Evolutionary conservation across 2,797 vertebrate genomes (phyloP).

Genomic region (Oreortyx pictus): DNA sequence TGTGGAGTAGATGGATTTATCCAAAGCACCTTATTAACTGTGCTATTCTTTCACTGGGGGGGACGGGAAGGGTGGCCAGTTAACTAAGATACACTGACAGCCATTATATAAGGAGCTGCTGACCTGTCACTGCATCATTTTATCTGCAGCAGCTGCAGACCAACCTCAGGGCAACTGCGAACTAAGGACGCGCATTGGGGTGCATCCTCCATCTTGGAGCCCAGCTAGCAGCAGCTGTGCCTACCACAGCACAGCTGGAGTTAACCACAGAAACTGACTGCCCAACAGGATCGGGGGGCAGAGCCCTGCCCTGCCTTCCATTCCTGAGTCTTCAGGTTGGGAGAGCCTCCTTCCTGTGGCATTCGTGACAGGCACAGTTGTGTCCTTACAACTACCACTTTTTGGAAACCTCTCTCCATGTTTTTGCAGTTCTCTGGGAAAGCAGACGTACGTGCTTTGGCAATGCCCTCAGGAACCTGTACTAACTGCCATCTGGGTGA

Average conservation of each 20-base stretch:
- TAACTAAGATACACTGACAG: accelerated
- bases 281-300: constrained; percentile 53
- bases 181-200: not conserved
- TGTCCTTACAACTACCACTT: too few relatives aligned
- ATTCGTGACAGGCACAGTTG: not conserved
- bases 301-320: not conserved
- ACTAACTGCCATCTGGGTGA: not conserved
- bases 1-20: not conserved
- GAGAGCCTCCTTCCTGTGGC: too few relatives aligned
- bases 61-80: not conserved
- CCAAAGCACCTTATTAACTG: not conserved
- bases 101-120: not conserved
- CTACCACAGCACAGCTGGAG: not conserved
- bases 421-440: not conserved
- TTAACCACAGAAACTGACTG: constrained; percentile 73
- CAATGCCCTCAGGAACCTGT: not conserved
- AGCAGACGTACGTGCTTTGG: not conserved
- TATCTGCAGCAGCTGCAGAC: accelerated
- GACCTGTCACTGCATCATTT: accelerated
- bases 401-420: too few relatives aligned
- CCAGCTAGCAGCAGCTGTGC: not conserved
- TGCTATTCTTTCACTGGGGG: accelerated
- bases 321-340: not conserved
- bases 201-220: accelerated
- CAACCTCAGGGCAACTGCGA: accelerated